phyloP scores from a whole-genome alignment of 2,797 vertebrate genomes.

The Bovichtus diacanthus region DNA sequence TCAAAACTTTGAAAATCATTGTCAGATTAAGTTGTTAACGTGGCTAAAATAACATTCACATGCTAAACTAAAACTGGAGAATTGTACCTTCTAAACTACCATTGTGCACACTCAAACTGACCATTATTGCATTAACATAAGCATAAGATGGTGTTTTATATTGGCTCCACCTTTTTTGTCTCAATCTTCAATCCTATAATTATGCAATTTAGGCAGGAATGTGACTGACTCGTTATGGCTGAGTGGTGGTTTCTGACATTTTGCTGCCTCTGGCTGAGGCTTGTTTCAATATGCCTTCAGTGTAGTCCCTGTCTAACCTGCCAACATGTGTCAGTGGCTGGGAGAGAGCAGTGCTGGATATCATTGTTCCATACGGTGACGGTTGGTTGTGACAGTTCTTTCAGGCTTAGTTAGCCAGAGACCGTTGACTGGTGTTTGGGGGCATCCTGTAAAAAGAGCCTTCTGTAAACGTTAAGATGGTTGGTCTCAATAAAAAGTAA shows the following conservation, averaged over 20 bases:
- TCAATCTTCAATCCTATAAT: too few species aligned
- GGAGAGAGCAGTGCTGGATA: background rate
- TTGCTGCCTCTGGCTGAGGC: background rate
- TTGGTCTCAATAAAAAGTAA: background rate
- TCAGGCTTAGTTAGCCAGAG: conserved; percentile 8
- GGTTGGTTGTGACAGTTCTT: conserved; percentile 16
- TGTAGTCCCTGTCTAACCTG: background rate
- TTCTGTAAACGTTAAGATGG: background rate
- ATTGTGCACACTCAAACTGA: background rate
- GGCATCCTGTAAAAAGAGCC: conserved; percentile 1
- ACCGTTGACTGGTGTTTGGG: background rate
- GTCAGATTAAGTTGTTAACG: background rate
- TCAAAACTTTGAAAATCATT: background rate
- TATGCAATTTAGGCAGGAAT: too few species aligned
- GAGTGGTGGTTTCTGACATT: conserved; percentile 13
- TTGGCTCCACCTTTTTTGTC: background rate
- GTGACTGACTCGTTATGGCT: background rate
- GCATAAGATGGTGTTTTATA: background rate
- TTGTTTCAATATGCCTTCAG: background rate
- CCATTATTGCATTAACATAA: background rate
- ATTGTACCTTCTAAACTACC: background rate
- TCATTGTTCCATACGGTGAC: conserved; percentile 1
- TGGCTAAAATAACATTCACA: background rate
- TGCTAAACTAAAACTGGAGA: background rate
- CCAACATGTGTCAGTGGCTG: background rate